phyloP scores from a whole-genome alignment of 1,140 invertebrate genomes.

The Drosophila burlai region DNA sequence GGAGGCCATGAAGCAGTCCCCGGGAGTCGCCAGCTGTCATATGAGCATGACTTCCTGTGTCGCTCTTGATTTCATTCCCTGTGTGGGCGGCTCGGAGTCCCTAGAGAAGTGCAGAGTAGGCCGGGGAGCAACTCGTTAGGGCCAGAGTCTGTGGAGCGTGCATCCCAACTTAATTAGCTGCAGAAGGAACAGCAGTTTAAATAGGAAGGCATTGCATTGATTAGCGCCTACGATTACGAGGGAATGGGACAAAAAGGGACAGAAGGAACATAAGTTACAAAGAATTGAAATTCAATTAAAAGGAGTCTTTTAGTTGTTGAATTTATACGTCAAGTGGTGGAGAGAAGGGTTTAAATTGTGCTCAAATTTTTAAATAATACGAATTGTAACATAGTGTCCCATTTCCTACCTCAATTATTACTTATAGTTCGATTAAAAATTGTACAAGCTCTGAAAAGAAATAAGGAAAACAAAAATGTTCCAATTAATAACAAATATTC shows the following conservation, averaged over 20 bases:
- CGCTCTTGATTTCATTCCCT: constrained; percentile 65
- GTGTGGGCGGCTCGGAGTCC: constrained; percentile 31
- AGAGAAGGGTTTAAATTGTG: too few relatives aligned
- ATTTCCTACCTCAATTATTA: too few relatives aligned
- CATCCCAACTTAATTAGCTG: constrained; percentile 71
- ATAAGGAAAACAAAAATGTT: not conserved
- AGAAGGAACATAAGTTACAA: not conserved
- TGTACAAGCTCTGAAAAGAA: not conserved
- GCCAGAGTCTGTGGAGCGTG: constrained; percentile 49
- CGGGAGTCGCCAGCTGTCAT: constrained; percentile 26
- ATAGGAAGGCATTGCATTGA: constrained; percentile 64
- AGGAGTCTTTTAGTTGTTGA: too few relatives aligned
- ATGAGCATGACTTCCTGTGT: constrained; percentile 63
- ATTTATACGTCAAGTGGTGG: not conserved
- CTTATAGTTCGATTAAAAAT: too few relatives aligned
- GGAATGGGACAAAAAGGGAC: constrained; percentile 1
- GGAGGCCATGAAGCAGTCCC: not conserved
- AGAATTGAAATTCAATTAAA: not conserved
- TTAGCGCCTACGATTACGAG: constrained; percentile 50
- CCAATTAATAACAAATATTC: not conserved
- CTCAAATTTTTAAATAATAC: not conserved
- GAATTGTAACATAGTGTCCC: too few relatives aligned
- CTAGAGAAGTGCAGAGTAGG: constrained; percentile 8
- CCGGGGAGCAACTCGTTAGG: constrained; percentile 20
- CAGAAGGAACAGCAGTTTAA: constrained; percentile 64